Conservation (phyloP, 2,797 vertebrate species). For the Petrocephalus sullivani region DNA sequence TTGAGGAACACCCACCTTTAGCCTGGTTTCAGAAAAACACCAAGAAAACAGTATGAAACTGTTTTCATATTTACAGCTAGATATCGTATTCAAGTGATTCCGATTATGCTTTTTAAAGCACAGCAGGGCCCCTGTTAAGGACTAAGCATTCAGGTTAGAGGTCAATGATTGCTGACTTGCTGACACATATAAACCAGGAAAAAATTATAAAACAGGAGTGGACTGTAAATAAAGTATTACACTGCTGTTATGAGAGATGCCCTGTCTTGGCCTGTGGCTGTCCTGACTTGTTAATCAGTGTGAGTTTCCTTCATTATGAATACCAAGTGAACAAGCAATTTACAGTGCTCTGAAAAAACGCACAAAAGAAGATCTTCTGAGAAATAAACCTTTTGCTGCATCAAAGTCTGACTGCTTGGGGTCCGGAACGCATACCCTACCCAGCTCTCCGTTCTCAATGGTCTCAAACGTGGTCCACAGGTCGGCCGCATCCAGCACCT, state of each 20-base stretch:
- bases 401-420: not conserved
- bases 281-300: not conserved
- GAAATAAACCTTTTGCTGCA: not conserved
- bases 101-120: not conserved
- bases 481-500: constrained; percentile 55
- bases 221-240: not conserved
- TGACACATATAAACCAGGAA: not conserved
- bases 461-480: constrained; percentile 86
- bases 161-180: too few species aligned
- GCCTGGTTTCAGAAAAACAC: not conserved
- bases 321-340: not conserved
- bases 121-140: not conserved
- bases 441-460: constrained; percentile 90
- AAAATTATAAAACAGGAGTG: not conserved
- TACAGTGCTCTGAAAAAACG: not conserved
- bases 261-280: not conserved
- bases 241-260: not conserved
- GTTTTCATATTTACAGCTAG: not conserved
- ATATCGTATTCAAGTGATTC: not conserved
- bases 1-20: not conserved
- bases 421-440: constrained; percentile 33
- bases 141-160: not conserved
- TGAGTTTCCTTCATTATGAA: not conserved
- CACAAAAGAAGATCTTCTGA: not conserved
- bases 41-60: not conserved